Evolutionary conservation across 2,113 vertebrate genomes (phyloP).

Genomic region (Rhinichthys klamathensis): DNA sequence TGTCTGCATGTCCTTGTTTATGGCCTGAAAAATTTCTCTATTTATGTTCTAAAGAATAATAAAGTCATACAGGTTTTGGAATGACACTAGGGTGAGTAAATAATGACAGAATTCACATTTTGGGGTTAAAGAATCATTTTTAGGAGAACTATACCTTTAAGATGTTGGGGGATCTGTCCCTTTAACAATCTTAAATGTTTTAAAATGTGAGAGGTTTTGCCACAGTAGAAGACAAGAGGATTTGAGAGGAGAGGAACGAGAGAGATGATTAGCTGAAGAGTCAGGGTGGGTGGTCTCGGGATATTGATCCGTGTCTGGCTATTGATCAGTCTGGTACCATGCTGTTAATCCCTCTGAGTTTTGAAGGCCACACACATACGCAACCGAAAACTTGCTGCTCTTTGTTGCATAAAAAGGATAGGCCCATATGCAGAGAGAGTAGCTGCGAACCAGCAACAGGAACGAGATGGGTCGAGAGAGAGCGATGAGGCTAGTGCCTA

Average conservation of each 20-base stretch:
- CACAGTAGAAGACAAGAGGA: neutral
- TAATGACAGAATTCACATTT: neutral
- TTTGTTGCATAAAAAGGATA: conserved; percentile 39
- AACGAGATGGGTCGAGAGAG: conserved; percentile 24
- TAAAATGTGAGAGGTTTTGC: neutral
- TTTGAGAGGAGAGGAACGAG: conserved; percentile 3
- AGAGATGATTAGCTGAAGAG: conserved; percentile 6
- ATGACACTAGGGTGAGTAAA: neutral
- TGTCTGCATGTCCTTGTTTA: neutral
- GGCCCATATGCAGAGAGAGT: conserved; percentile 28
- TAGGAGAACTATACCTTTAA: neutral
- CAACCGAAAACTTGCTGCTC: conserved; percentile 8
- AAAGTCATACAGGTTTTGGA: neutral
- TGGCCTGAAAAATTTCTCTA: neutral
- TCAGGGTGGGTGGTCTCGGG: conserved; percentile 44
- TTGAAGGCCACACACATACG: conserved; percentile 34
- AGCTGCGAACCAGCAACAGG: neutral
- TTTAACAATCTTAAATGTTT: neutral
- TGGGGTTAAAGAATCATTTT: neutral
- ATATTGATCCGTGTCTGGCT: conserved; percentile 68
- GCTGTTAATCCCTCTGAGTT: conserved; percentile 64
- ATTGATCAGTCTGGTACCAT: conserved; percentile 60
- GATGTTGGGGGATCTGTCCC: too few relatives aligned
- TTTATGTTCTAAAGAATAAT: neutral
- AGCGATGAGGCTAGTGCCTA: conserved; percentile 11